Evolutionary conservation across 2,113 vertebrate genomes (phyloP), one percentile per base, ranked within the genome.

Genomic region (Pycnonotus jocosus): DNA sequence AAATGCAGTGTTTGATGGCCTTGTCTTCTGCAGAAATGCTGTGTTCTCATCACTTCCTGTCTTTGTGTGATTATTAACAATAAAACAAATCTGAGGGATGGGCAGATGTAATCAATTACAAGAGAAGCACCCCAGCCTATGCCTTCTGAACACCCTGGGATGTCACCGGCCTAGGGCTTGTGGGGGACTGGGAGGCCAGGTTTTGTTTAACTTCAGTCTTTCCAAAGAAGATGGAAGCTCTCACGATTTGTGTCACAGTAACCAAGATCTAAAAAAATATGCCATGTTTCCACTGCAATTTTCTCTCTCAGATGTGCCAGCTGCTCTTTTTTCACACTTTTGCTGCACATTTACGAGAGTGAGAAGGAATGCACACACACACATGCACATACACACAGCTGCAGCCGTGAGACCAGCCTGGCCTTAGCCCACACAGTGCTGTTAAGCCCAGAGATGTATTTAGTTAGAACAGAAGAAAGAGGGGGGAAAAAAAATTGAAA

Each of bases 251-350:
- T 68, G 76, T 48, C 64, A 74, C 60, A 88, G 79, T 73, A 94
- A 90, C 17, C 16, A 78, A 92, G 70, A 51, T 91, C 71, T 90
- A 50, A 83, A 92, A 86, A 96, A 68, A 35, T 57, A 69, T 57
- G 60, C 81, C 74, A 27, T 68, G 31, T 86, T 97, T 96, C 93
- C 90, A 86, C 73, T 88, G 95, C 45, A 38, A 69, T 93, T 97
- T 97, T 95, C 95, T 95, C 94, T 95, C 94, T 96, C 82, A 33
- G 80, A 93, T 81, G 69, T 93, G 94, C 97, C 97, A 95, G 94
- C 96, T 97, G 97, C 95, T 95, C 81, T 64, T 94, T 96, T 96
- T 96, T 97, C 97, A 69, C 95, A 96, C 96, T 97, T 97, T 96
- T 96, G 86, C 93, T 96, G 97, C 96, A 97, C 96, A 96, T 98